A percentile compares a stretch with the other conserved stretches of the same genome.
These are phyloP conservation scores for Erebia epiphron DNA, from an alignment of 2,888 invertebrate genomes.

Conservation along the genomic window DNA sequence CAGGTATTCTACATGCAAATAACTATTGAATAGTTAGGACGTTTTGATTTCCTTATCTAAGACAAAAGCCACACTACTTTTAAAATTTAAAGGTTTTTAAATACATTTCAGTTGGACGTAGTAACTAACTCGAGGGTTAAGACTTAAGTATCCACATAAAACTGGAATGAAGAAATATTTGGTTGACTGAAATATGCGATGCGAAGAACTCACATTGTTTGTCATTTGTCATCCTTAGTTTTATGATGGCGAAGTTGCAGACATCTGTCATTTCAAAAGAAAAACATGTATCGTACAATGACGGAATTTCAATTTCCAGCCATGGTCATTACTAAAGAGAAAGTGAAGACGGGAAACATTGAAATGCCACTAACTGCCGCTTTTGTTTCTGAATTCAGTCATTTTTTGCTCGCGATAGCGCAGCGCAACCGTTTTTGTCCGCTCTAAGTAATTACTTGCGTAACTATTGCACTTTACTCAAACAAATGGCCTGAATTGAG, in stretches of 20 bases:
- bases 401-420: slow-evolving; percentile 45
- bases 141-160: too few relatives aligned
- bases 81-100: too few relatives aligned
- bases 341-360: slow-evolving; percentile 51
- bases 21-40: too few relatives aligned
- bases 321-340: slow-evolving; percentile 44
- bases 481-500: slow-evolving; percentile 20
- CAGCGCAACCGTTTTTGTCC: slow-evolving; percentile 44
- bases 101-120: too few relatives aligned
- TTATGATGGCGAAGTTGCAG: neutral
- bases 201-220: neutral
- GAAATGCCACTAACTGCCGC: slow-evolving; percentile 44
- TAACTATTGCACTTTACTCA: slow-evolving; percentile 33
- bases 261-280: slow-evolving; percentile 7
- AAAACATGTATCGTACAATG: slow-evolving; percentile 7
- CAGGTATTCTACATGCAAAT: too few relatives aligned
- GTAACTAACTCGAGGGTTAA: too few relatives aligned
- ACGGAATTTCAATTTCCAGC: slow-evolving; percentile 9
- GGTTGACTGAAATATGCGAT: neutral
- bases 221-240: neutral
- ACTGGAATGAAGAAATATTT: too few relatives aligned
- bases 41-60: too few relatives aligned
- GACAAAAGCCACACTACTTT: too few relatives aligned
- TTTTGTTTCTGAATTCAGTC: slow-evolving; percentile 46
- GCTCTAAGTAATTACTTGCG: slow-evolving; percentile 38